Conservation (phyloP, 2,888 invertebrate genomes). For the Cacoxenus indagator region DNA sequence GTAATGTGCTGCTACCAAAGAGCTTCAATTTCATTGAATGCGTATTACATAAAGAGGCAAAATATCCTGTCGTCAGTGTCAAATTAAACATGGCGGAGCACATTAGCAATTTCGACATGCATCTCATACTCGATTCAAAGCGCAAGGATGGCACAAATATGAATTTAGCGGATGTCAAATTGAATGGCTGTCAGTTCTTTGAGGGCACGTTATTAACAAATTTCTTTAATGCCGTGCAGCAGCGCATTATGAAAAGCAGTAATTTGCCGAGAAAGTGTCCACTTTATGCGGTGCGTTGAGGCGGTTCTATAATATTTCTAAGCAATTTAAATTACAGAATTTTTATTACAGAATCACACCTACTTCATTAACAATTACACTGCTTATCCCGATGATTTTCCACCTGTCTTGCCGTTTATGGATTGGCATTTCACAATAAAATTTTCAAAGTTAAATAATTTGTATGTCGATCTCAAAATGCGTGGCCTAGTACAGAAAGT, state of each 20-base stretch:
- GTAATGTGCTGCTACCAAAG: not conserved
- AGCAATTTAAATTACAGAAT: not conserved
- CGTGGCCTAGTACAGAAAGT: not conserved
- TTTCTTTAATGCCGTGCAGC: not conserved
- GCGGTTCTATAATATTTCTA: not conserved
- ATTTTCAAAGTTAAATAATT: not conserved
- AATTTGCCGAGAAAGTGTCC: constrained; percentile 2
- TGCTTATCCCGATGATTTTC: constrained; percentile 21
- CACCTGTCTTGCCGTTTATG: constrained; percentile 10
- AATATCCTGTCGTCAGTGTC: not conserved
- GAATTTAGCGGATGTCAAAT: not conserved
- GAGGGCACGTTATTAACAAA: not conserved
- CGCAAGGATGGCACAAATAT: not conserved
- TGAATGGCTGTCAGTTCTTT: not conserved
- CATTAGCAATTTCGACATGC: not conserved
- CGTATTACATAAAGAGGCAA: too few relatives aligned
- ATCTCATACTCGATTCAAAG: not conserved
- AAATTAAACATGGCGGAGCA: not conserved
- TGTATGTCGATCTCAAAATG: not conserved
- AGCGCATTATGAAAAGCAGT: not conserved
- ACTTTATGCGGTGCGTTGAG: not conserved
- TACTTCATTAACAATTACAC: constrained; percentile 22
- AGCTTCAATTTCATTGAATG: not conserved
- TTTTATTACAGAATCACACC: not conserved
- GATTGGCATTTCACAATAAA: not conserved